phyloP scores from a whole-genome alignment of 2,888 invertebrate genomes.

The Agrotis ipsilon region DNA sequence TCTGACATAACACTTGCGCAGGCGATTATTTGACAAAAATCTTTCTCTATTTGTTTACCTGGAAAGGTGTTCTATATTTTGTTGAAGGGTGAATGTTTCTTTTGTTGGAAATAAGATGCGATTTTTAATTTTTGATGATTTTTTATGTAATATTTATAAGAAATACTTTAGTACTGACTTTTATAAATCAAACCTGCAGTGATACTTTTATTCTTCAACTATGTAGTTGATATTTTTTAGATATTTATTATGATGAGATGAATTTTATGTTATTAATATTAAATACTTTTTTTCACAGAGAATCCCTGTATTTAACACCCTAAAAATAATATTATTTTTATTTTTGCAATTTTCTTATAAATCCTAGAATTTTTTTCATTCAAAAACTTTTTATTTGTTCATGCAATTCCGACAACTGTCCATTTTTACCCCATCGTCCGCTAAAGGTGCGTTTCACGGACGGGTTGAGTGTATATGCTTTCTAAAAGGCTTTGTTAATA shows the following conservation, averaged over 20 bases:
- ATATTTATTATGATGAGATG: too few species aligned
- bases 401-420: conserved; percentile 9
- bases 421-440: conserved; percentile 67
- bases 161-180: not conserved
- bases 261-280: too few species aligned
- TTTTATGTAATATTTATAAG: too few species aligned
- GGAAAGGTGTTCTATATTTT: conserved; percentile 78
- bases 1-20: conserved; percentile 81
- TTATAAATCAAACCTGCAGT: too few species aligned
- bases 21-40: conserved; percentile 85
- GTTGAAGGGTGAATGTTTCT: conserved; percentile 68
- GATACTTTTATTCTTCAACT: too few species aligned
- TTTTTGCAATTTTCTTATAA: too few species aligned
- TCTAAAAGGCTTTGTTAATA: conserved; percentile 70
- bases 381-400: not conserved
- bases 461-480: conserved; percentile 77
- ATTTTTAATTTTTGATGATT: too few species aligned
- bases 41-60: conserved; percentile 80
- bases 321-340: too few species aligned
- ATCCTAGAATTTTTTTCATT: too few species aligned
- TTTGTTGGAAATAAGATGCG: not conserved
- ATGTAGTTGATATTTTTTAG: too few species aligned
- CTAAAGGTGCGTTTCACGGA: conserved; percentile 79
- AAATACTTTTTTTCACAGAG: too few species aligned
- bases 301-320: too few species aligned